These are phyloP conservation scores for Meloidogyne hapla DNA, from an alignment of 1,140 invertebrate species.

Conservation along the genomic window DNA sequence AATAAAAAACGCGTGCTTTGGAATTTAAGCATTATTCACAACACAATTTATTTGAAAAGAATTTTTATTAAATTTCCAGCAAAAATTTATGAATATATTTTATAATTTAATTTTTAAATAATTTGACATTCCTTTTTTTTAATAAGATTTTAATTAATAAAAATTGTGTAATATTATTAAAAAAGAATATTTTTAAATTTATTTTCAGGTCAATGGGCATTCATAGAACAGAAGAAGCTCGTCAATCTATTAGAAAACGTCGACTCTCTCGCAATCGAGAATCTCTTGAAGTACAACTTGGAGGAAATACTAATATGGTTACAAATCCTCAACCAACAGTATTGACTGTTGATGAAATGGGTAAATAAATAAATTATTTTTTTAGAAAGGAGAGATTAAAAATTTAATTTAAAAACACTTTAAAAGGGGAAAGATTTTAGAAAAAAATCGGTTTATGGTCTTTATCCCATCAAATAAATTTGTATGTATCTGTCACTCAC, in stretches of 20 bases:
- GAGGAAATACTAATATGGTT: not conserved
- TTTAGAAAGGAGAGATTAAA: not conserved
- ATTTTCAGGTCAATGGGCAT: constrained; percentile 33
- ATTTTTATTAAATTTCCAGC: not conserved
- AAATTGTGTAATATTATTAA: not conserved
- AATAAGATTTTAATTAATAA: not conserved
- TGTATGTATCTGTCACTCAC: too few relatives aligned
- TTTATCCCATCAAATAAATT: too few relatives aligned
- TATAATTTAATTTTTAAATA: too few relatives aligned
- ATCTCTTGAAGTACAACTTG: constrained; percentile 29
- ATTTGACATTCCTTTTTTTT: too few relatives aligned
- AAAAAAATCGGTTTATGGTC: too few relatives aligned
- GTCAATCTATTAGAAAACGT: constrained; percentile 33
- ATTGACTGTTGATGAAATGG: constrained; percentile 34
- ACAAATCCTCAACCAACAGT: not conserved
- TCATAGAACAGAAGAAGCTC: constrained; percentile 29
- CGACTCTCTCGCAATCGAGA: constrained; percentile 27
- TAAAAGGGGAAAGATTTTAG: too few relatives aligned
- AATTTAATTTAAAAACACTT: too few relatives aligned
- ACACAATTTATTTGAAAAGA: not conserved
- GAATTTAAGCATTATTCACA: too few relatives aligned
- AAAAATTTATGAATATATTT: too few relatives aligned
- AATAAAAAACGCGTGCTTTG: not conserved
- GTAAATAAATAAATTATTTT: constrained; percentile 13
- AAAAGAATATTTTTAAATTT: not conserved